Evolutionary conservation across 2,888 invertebrate genomes (phyloP).

Genomic region (Agrochola lota): DNA sequence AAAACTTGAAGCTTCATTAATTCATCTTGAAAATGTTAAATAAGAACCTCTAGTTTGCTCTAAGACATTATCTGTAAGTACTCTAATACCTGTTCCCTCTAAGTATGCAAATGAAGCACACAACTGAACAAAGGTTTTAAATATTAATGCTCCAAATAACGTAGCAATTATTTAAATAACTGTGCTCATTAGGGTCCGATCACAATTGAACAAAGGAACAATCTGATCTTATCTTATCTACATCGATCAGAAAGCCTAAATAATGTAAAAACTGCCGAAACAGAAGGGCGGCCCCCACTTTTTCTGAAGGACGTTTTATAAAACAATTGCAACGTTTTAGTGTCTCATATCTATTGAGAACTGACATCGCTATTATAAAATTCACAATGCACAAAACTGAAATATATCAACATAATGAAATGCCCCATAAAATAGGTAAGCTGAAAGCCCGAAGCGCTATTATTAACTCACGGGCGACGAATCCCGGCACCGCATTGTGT

Average conservation of each 20-base stretch:
- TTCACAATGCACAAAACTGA: slow-evolving; percentile 46
- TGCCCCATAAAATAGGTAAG: slow-evolving; percentile 66
- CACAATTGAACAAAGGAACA: slow-evolving; percentile 9
- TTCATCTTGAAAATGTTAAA: slow-evolving; percentile 25
- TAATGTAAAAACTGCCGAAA: slow-evolving; percentile 1
- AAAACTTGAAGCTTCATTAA: slow-evolving; percentile 7
- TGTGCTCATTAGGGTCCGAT: slow-evolving; percentile 29
- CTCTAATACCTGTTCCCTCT: slow-evolving; percentile 40
- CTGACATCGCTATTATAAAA: slow-evolving; percentile 18
- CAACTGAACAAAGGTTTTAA: slow-evolving; percentile 54
- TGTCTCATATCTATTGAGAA: slow-evolving; percentile 16
- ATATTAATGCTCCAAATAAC: slow-evolving; percentile 53
- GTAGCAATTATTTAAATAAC: slow-evolving; percentile 53
- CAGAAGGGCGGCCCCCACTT: neutral
- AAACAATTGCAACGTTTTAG: slow-evolving; percentile 3
- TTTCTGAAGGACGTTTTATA: neutral
- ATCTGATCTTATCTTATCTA: no score
- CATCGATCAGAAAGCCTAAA: neutral
- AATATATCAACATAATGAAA: slow-evolving; percentile 63
- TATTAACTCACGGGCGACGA: slow-evolving; percentile 66
- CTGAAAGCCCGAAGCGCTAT: slow-evolving; percentile 63
- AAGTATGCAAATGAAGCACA: slow-evolving; percentile 57
- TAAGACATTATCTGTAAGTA: slow-evolving; percentile 25
- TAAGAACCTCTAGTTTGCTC: slow-evolving; percentile 17
- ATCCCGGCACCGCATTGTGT: slow-evolving; percentile 67